These are phyloP conservation scores for Streptopelia turtur DNA, from an alignment of 2,797 vertebrate species.

Conservation along the genomic window DNA sequence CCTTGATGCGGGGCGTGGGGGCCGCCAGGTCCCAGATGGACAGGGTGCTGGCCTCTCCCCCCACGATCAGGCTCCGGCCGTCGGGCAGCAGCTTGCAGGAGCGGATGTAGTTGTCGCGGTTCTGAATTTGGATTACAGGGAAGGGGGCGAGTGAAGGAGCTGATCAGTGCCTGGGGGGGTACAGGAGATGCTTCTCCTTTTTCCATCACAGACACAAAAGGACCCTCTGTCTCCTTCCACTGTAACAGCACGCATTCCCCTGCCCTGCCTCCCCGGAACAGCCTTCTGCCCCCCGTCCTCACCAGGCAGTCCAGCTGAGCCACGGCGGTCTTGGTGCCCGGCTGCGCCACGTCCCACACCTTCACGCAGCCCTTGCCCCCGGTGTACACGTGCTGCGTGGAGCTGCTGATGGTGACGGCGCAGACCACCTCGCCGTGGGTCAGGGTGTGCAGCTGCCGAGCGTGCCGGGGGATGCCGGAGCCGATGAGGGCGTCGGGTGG, in stretches of 20 bases:
- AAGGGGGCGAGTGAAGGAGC: background rate
- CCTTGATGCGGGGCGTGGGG: conserved; percentile 85
- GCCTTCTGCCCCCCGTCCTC: background rate
- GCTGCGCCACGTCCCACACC: conserved; percentile 91
- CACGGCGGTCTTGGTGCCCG: conserved; percentile 82
- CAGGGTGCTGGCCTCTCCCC: conserved; percentile 84
- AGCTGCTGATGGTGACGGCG: conserved; percentile 84
- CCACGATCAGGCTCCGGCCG: conserved; percentile 82
- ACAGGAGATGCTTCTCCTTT: background rate
- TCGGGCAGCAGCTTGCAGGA: conserved; percentile 85
- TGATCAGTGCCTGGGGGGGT: too few species aligned
- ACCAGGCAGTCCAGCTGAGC: conserved; percentile 82
- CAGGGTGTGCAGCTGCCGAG: conserved; percentile 83
- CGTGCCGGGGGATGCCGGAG: conserved; percentile 81
- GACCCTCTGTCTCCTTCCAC: background rate
- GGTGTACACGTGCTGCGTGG: conserved; percentile 83
- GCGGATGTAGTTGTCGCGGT: conserved; percentile 85
- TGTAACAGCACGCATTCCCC: background rate
- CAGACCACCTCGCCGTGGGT: conserved; percentile 85
- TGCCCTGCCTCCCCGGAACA: too few species aligned
- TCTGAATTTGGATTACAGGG: conserved; percentile 52
- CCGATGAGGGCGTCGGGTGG: conserved; percentile 82
- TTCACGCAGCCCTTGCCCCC: conserved; percentile 88
- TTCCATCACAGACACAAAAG: background rate
- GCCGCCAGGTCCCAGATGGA: conserved; percentile 86